Percentiles rank a stretch among this genome's conserved stretches.
These are phyloP conservation scores for Heteromormyrus szaboi DNA, from an alignment of 2,797 vertebrate species.

Conservation along the genomic window DNA sequence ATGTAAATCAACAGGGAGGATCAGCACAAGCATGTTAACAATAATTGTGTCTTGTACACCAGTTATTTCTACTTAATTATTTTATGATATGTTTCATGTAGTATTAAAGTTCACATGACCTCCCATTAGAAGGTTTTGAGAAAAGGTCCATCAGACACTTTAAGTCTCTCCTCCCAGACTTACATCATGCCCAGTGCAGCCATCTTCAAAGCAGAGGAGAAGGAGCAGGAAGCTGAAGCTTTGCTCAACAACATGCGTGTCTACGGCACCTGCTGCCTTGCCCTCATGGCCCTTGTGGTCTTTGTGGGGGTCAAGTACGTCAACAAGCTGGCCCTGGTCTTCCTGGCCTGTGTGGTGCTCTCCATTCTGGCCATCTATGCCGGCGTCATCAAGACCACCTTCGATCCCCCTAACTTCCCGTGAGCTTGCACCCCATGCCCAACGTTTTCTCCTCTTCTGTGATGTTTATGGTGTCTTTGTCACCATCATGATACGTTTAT, in stretches of 20 bases:
- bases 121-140: conserved; percentile 61
- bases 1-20: background rate
- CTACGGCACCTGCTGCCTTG: conserved; percentile 81
- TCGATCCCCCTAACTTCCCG: conserved; percentile 82
- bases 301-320: conserved; percentile 96
- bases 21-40: background rate
- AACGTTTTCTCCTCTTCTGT: background rate
- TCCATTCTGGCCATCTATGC: conserved; percentile 94
- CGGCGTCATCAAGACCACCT: conserved; percentile 87
- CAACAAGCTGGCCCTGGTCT: conserved; percentile 90
- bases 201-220: conserved; percentile 70
- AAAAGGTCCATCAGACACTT: background rate
- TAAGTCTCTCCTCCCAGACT: conserved; percentile 60
- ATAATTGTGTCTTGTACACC: background rate
- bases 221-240: conserved; percentile 59
- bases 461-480: background rate
- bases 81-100: background rate
- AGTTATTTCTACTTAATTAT: background rate
- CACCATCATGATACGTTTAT: background rate
- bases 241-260: conserved; percentile 91
- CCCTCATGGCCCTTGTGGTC: conserved; percentile 82
- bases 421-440: conserved; percentile 54
- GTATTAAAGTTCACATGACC: background rate
- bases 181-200: conserved; percentile 86
- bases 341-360: conserved; percentile 88